phyloP scores from a whole-genome alignment of 2,797 vertebrate species.

The Coregonus sp. region DNA sequence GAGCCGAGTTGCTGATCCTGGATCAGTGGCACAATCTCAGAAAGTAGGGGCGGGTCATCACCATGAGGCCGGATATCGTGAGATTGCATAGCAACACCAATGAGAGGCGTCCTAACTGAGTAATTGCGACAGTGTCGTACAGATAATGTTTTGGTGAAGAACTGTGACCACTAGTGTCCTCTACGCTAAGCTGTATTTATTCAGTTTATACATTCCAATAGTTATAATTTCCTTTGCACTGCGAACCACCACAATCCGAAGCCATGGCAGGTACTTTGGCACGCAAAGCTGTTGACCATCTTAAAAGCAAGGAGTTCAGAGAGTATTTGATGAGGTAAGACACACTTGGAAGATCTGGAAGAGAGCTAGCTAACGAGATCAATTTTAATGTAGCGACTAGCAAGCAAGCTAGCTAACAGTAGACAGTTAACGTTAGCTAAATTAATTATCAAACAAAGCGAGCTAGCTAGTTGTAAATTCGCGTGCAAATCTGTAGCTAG shows the following conservation, averaged over 20 bases:
- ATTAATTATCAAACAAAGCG: background rate
- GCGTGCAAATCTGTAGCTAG: background rate
- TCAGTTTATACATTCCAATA: background rate
- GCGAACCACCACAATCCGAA: background rate
- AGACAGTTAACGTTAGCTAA: background rate
- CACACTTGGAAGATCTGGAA: conserved; percentile 2
- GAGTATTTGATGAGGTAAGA: conserved; percentile 91
- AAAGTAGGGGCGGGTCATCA: no score
- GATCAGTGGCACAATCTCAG: no score
- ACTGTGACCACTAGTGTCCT: background rate
- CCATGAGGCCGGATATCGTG: no score
- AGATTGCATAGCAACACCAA: no score
- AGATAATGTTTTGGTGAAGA: conserved; percentile 38
- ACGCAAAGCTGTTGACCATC: conserved; percentile 87
- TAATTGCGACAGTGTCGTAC: conserved; percentile 63
- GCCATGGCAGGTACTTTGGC: conserved; percentile 86
- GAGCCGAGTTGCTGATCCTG: background rate
- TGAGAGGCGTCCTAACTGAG: no score
- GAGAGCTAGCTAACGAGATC: background rate
- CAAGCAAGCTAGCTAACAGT: background rate
- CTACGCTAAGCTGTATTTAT: background rate
- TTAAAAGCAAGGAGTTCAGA: conserved; percentile 93
- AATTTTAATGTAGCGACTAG: background rate
- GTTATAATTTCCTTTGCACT: background rate
- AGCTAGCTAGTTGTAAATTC: background rate